Percentiles rank a stretch among this genome's conserved stretches.
These are phyloP conservation scores for Geophilus truncorum DNA, from an alignment of 2,888 invertebrate genomes.

Conservation along the genomic window DNA sequence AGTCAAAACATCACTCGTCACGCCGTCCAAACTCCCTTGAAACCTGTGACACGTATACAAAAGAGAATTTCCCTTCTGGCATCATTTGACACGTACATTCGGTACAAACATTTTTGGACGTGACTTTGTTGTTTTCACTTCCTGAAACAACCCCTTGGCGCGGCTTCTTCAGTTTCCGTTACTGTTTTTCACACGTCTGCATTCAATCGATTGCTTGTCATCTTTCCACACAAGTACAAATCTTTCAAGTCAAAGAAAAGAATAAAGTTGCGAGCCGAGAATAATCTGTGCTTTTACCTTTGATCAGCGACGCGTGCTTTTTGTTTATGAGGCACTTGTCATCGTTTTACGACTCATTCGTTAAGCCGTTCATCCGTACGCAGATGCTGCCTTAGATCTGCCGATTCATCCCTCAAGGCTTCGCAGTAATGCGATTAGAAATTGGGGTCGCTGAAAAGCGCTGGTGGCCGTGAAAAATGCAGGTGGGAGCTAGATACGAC, in stretches of 20 bases:
- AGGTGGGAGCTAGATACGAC: background rate
- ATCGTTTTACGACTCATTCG: constrained; percentile 1
- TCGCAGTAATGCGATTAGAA: background rate
- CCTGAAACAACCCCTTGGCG: background rate
- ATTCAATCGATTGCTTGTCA: background rate
- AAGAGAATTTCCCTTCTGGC: background rate
- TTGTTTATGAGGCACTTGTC: background rate
- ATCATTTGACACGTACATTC: background rate
- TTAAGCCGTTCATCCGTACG: background rate
- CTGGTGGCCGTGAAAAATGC: background rate
- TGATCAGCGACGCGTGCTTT: background rate
- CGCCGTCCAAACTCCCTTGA: too few species aligned
- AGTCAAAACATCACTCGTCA: too few species aligned
- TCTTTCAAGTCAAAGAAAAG: background rate
- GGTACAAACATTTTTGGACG: background rate
- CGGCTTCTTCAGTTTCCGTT: background rate
- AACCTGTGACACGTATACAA: background rate
- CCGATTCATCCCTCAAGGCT: background rate
- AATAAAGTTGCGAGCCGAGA: background rate
- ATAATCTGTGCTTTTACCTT: background rate
- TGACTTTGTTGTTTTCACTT: background rate
- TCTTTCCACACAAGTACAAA: background rate
- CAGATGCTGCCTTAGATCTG: background rate
- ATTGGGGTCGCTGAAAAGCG: background rate
- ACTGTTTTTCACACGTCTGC: background rate